phyloP scores from a whole-genome alignment of 2,888 invertebrate species.

The Calephelis perditalis region DNA sequence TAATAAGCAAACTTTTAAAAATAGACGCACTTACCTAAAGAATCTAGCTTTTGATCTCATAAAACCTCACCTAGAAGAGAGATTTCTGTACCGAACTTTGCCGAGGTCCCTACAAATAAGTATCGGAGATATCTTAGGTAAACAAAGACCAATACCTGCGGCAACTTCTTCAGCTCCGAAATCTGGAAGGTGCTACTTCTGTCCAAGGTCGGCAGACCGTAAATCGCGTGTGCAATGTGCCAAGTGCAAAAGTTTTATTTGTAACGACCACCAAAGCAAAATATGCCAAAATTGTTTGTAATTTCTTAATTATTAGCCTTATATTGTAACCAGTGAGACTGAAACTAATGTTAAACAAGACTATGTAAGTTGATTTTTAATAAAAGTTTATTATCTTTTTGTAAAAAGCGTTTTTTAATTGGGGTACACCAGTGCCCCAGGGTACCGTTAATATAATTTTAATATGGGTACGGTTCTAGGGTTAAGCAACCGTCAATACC shows the following conservation, averaged over 20 bases:
- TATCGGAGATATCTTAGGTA: slow-evolving; percentile 16
- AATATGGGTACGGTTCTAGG: no score
- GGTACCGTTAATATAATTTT: no score
- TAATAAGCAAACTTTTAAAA: no score
- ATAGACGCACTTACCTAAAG: neutral
- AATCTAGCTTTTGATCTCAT: slow-evolving; percentile 9
- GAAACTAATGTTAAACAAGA: slow-evolving; percentile 16
- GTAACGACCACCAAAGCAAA: slow-evolving; percentile 21
- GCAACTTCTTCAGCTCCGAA: slow-evolving; percentile 11
- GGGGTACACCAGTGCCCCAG: no score
- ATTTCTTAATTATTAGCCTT: slow-evolving; percentile 6
- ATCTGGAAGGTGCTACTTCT: slow-evolving; percentile 18
- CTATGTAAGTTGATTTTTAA: slow-evolving; percentile 19
- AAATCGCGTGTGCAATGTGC: slow-evolving; percentile 19
- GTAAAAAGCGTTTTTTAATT: slow-evolving; percentile 11
- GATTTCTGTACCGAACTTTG: slow-evolving; percentile 15
- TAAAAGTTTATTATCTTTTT: slow-evolving; percentile 17
- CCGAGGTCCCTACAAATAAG: slow-evolving; percentile 14
- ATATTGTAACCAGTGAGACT: slow-evolving; percentile 5
- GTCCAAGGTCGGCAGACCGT: slow-evolving; percentile 21
- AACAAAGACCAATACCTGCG: slow-evolving; percentile 9
- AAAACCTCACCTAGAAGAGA: slow-evolving; percentile 14
- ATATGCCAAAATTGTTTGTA: slow-evolving; percentile 17
- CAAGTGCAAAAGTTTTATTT: slow-evolving; percentile 19
- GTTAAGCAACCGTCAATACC: slow-evolving; percentile 14